Conservation (phyloP, 2,797 vertebrate genomes). For the Scarus forsteni region DNA sequence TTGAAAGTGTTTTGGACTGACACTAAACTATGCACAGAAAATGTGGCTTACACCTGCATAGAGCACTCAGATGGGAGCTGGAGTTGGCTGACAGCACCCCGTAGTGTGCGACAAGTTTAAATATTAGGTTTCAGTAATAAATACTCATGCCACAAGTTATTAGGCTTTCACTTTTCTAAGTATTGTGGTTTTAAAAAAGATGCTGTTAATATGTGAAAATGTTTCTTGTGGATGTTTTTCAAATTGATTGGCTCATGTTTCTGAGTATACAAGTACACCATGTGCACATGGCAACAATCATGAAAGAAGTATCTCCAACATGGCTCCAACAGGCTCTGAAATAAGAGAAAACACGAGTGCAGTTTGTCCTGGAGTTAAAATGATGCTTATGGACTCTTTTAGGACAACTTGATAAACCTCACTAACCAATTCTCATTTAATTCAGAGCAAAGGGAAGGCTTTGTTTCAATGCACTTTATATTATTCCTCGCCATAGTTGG, state of each 20-base stretch:
- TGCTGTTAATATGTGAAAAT: too few relatives aligned
- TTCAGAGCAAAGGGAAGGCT: constrained; percentile 11
- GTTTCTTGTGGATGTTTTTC: too few relatives aligned
- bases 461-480: not conserved
- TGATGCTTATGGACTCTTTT: too few relatives aligned
- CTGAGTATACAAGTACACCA: too few relatives aligned
- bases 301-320: too few relatives aligned
- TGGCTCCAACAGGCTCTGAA: too few relatives aligned
- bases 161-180: not conserved
- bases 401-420: not conserved
- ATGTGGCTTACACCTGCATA: constrained; percentile 22
- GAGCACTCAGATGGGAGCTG: constrained; percentile 11
- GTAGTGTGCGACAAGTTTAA: not conserved
- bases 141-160: not conserved
- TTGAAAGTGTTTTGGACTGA: constrained; percentile 67
- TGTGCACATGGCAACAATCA: too few relatives aligned
- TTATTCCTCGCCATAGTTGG: constrained; percentile 2
- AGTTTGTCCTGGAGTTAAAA: too few relatives aligned
- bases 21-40: constrained; percentile 47
- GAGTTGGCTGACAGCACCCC: not conserved
- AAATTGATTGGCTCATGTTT: too few relatives aligned
- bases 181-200: too few relatives aligned
- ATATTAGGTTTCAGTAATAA: not conserved
- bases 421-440: constrained; percentile 12
- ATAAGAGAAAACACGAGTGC: too few relatives aligned